These are phyloP conservation scores for Entelurus aequoreus DNA, from an alignment of 2,113 vertebrate genomes.

Conservation along the genomic window DNA sequence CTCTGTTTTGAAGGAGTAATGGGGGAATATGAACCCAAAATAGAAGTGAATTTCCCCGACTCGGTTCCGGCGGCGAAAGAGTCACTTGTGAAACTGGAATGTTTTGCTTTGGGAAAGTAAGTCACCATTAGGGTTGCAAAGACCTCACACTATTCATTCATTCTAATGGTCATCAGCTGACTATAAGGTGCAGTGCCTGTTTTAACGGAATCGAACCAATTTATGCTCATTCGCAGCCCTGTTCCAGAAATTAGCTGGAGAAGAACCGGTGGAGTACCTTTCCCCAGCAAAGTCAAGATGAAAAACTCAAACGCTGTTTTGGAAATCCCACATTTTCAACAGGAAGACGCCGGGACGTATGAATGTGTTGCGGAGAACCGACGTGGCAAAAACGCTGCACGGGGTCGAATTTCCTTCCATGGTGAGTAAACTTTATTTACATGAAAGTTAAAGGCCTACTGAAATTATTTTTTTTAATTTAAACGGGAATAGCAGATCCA, in stretches of 20 bases:
- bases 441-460: too few species aligned
- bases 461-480: too few species aligned
- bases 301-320: constrained; percentile 85
- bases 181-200: constrained; percentile 1
- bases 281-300: constrained; percentile 83
- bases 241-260: constrained; percentile 93
- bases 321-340: constrained; percentile 89
- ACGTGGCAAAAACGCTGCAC: constrained; percentile 84
- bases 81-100: constrained; percentile 86
- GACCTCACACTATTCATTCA: constrained; percentile 25
- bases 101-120: constrained; percentile 97
- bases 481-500: too few species aligned
- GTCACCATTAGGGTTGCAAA: constrained; percentile 51
- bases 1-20: constrained; percentile 79
- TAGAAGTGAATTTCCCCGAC: constrained; percentile 95
- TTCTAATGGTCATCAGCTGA: constrained; percentile 28
- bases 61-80: constrained; percentile 87
- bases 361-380: constrained; percentile 92
- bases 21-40: constrained; percentile 98
- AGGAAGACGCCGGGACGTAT: constrained; percentile 87
- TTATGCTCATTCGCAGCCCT: constrained; percentile 70
- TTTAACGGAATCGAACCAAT: constrained; percentile 33
- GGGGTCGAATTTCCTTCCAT: constrained; percentile 88
- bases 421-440: constrained; percentile 66
- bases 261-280: constrained; percentile 82